Percentiles rank a stretch among this genome's conserved stretches.
These are phyloP conservation scores for Drosophila engyochracea DNA, from an alignment of 2,888 invertebrate genomes.

Conservation along the genomic window DNA sequence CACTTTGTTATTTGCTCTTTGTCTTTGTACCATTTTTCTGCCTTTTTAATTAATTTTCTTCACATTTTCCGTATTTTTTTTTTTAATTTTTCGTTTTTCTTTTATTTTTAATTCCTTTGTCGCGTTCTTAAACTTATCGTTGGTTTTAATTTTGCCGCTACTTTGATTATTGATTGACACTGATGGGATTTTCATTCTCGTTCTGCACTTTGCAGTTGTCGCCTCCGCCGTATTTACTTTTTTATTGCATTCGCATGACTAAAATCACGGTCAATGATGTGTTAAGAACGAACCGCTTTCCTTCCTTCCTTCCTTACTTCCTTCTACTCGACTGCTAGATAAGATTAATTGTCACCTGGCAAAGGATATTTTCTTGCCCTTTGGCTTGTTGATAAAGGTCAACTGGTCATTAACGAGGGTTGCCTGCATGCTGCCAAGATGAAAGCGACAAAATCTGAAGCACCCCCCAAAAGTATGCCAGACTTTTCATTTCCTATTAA, in stretches of 20 bases:
- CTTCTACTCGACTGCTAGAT: slow-evolving; percentile 34
- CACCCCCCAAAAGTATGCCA: slow-evolving; percentile 12
- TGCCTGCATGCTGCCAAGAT: slow-evolving; percentile 13
- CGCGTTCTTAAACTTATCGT: slow-evolving; percentile 25
- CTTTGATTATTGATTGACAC: slow-evolving; percentile 47
- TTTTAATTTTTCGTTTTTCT: slow-evolving; percentile 3
- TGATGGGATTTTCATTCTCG: slow-evolving; percentile 27
- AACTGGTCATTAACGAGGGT: slow-evolving; percentile 53
- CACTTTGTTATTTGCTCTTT: slow-evolving; percentile 65
- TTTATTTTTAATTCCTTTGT: slow-evolving; percentile 27
- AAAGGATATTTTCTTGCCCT: slow-evolving; percentile 24
- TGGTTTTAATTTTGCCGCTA: slow-evolving; percentile 38
- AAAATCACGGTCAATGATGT: slow-evolving; percentile 70
- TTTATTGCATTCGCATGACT: slow-evolving; percentile 64
- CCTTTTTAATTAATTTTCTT: slow-evolving; percentile 72
- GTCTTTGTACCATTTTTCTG: slow-evolving; percentile 44
- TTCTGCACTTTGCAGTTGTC: slow-evolving; percentile 33
- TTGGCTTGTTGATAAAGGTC: slow-evolving; percentile 54
- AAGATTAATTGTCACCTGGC: slow-evolving; percentile 42
- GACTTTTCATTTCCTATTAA: slow-evolving; percentile 4
- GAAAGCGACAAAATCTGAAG: slow-evolving; percentile 25
- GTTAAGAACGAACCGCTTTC: slow-evolving; percentile 39
- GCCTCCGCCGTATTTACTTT: slow-evolving; percentile 9
- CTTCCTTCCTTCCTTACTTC: background rate
- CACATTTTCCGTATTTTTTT: slow-evolving; percentile 16